phyloP scores from a whole-genome alignment of 1,140 invertebrate species.

The Drosophila neocordata region DNA sequence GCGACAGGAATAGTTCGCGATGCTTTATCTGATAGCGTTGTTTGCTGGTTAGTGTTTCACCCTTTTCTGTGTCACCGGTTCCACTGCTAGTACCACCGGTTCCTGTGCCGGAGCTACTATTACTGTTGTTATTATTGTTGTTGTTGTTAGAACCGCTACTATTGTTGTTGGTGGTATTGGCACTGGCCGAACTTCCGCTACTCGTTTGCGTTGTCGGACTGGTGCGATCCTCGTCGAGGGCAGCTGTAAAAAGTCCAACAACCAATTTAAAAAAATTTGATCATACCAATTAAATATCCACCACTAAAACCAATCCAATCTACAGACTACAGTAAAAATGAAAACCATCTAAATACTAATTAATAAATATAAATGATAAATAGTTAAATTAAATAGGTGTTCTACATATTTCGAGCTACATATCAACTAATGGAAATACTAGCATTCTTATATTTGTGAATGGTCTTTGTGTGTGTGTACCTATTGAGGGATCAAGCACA shows the following conservation, averaged over 20 bases:
- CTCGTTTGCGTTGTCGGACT: constrained; percentile 67
- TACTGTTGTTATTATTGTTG: constrained; percentile 48
- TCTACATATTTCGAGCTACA: constrained; percentile 11
- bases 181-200: constrained; percentile 24
- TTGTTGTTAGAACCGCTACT: constrained; percentile 46
- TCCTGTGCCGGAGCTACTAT: constrained; percentile 59
- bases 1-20: constrained; percentile 98
- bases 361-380: neutral
- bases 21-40: constrained; percentile 98
- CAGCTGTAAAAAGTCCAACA: constrained; percentile 63
- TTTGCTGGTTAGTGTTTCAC: constrained; percentile 85
- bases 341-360: constrained; percentile 18
- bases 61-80: constrained; percentile 60
- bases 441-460: constrained; percentile 4
- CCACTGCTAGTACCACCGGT: neutral
- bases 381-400: neutral
- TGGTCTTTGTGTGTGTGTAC: constrained; percentile 68
- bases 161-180: constrained; percentile 50
- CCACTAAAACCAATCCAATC: constrained; percentile 32
- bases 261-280: neutral
- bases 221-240: constrained; percentile 84
- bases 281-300: constrained; percentile 1
- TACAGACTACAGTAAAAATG: constrained; percentile 22
- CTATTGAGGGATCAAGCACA: constrained; percentile 86
- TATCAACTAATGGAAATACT: neutral